Evolutionary conservation across 2,888 invertebrate species (phyloP).

Genomic region (Rhyacophila evoluta): DNA sequence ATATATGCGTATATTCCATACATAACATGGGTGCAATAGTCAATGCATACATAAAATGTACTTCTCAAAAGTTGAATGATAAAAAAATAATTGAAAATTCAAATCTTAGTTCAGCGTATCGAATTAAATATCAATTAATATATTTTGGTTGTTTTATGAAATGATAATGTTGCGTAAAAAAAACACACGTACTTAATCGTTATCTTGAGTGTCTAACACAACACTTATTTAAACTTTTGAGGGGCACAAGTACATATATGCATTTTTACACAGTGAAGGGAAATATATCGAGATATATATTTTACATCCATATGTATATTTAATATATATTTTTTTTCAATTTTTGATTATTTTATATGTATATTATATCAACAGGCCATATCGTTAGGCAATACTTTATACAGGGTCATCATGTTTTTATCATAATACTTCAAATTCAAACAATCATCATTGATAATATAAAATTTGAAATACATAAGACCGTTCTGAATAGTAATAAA

Average conservation of each 20-base stretch:
- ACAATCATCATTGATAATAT: not conserved
- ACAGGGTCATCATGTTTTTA: not conserved
- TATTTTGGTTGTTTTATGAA: too few relatives aligned
- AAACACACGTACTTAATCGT: too few relatives aligned
- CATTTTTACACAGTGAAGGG: not conserved
- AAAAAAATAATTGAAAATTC: too few relatives aligned
- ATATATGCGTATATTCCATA: conserved; percentile 30
- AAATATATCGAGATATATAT: not conserved
- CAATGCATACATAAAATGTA: not conserved
- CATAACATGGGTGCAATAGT: conserved; percentile 4
- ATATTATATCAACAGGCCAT: conserved; percentile 10
- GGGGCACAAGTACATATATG: not conserved
- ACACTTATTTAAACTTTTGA: not conserved
- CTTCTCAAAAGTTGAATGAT: not conserved
- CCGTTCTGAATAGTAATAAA: not conserved
- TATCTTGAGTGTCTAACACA: too few relatives aligned
- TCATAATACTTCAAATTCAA: not conserved
- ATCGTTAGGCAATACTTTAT: not conserved
- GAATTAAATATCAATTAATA: too few relatives aligned
- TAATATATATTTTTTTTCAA: not conserved
- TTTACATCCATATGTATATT: conserved; percentile 6
- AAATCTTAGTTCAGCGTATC: too few relatives aligned
- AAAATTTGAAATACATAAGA: not conserved
- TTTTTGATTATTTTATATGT: not conserved
- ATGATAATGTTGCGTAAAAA: too few relatives aligned